These are phyloP conservation scores for Drosophila diplacantha DNA, from an alignment of 2,888 invertebrate genomes.

Conservation along the genomic window DNA sequence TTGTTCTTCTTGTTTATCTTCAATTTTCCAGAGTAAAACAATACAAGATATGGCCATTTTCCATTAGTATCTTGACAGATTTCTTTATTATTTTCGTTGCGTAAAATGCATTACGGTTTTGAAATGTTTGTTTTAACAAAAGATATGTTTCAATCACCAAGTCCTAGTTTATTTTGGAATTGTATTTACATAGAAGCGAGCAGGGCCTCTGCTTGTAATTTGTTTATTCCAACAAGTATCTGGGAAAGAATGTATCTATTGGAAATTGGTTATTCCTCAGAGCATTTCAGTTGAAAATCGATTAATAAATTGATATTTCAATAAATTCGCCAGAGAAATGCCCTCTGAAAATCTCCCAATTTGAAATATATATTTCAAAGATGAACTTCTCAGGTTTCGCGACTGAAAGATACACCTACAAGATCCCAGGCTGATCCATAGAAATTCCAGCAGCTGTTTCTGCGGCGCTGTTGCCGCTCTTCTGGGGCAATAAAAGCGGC, in stretches of 20 bases:
- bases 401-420: not conserved
- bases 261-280: no score
- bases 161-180: not conserved
- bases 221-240: not conserved
- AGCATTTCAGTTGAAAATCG: not conserved
- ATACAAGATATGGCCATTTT: not conserved
- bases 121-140: slow-evolving; percentile 4
- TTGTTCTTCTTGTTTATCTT: not conserved
- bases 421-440: slow-evolving; percentile 1
- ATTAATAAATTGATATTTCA: not conserved
- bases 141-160: not conserved
- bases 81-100: slow-evolving; percentile 1
- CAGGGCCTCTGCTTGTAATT: not conserved
- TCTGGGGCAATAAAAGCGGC: slow-evolving; percentile 16
- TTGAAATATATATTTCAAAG: slow-evolving; percentile 23
- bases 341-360: not conserved
- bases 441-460: slow-evolving; percentile 23
- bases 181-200: not conserved
- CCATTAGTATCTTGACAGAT: slow-evolving; percentile 7
- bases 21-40: not conserved
- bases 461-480: slow-evolving; percentile 28
- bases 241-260: not conserved
- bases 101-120: not conserved
- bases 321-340: not conserved
- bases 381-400: slow-evolving; percentile 14